These are phyloP conservation scores for Centropus unirufus DNA, from an alignment of 2,113 vertebrate genomes.

Conservation along the genomic window DNA sequence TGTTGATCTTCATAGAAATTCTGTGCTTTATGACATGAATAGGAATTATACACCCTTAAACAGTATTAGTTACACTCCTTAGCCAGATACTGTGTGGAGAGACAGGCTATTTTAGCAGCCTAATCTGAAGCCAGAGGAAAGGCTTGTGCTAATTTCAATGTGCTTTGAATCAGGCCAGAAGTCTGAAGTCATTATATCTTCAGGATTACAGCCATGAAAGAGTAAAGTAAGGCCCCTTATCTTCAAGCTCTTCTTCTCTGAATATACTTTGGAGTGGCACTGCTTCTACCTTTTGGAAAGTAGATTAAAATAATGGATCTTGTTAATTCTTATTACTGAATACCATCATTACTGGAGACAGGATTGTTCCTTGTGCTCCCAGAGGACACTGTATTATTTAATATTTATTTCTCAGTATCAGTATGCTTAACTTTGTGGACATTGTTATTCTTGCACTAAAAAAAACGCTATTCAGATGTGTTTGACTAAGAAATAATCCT, in stretches of 20 bases:
- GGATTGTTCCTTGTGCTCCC: neutral
- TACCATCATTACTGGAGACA: neutral
- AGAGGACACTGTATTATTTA: neutral
- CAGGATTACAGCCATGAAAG: neutral
- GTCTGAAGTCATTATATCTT: neutral
- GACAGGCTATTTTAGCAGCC: neutral
- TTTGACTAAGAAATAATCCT: slow-evolving; percentile 42
- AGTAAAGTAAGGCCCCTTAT: neutral
- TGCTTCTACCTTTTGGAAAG: neutral
- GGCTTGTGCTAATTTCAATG: neutral
- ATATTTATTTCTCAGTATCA: neutral
- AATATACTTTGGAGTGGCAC: neutral
- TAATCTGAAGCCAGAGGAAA: neutral
- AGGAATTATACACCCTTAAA: neutral
- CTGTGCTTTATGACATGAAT: neutral
- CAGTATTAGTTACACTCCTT: slow-evolving; percentile 10
- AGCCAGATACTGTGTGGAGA: neutral
- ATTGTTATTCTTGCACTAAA: neutral
- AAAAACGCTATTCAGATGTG: neutral
- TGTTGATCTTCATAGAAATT: slow-evolving; percentile 16
- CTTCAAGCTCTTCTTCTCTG: neutral
- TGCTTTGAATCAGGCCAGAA: neutral
- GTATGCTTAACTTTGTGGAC: neutral
- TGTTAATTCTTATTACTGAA: neutral
- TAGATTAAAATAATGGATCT: neutral